Evolutionary conservation across 2,888 invertebrate genomes (phyloP), one percentile per base, ranked within the genome.

Genomic region (Acleris sparsana): DNA sequence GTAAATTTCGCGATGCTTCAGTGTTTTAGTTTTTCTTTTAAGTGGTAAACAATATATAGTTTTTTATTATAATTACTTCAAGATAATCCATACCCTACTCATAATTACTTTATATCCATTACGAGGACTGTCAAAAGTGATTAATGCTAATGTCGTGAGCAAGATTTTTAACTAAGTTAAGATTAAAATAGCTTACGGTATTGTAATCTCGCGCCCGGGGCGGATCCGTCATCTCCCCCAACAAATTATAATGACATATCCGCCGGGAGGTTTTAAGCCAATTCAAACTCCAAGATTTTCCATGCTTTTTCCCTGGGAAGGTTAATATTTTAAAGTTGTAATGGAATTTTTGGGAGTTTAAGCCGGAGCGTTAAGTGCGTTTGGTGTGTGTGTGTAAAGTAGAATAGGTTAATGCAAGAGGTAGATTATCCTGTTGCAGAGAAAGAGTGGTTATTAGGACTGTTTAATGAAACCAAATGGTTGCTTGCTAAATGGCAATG

Each of bases 81-180:
- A n/a, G 5, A 17, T 22, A 57, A 44, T 46, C 57, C 57, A 46
- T 25, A 49, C 20, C 9, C 49, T 11, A 44, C 20, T 79, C 82
- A 81, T 84, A 86, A 88, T 86, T 85, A 85, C 84, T 83, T 83
- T 83, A 84, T 83, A 89, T 90, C 90, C 89, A 89, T 90, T 89
- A 91, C 89, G 79, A 80, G 71, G 80, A 78, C 86, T 89, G 91
- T 89, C 92, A 91, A 84, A 85, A 87, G 83, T 92, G 92, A 92
- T 92, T 90, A 91, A 92, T 91, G 91, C 80, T 87, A 88, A 89
- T 86, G 88, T 88, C 82, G 86, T 88, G 83, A 86, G 90, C 89
- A 89, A 92, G 92, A 92, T 92, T 92, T 92, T 92, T 92, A 92
- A 92, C 90, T 88, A 88, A 92, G 90, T 92, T 91, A 89, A 91